Conservation (phyloP, 1,140 invertebrate genomes). For the Plectrocnemia conspersa region DNA sequence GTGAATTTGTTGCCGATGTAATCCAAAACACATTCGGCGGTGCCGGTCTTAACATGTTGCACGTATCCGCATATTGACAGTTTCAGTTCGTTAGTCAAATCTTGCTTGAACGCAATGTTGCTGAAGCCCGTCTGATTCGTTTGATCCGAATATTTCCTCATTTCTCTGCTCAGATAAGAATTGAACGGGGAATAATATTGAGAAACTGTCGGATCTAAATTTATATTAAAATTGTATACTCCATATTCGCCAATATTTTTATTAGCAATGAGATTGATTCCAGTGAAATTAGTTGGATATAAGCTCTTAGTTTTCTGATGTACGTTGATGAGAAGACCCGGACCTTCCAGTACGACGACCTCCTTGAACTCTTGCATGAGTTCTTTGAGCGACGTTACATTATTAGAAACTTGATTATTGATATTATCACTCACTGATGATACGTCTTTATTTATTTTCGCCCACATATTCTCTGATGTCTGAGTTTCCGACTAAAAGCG, state of each 20-base stretch:
- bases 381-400: slow-evolving; percentile 11
- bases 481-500: too few relatives aligned
- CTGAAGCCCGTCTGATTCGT: slow-evolving; percentile 16
- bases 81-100: slow-evolving; percentile 20
- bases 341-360: slow-evolving; percentile 9
- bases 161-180: slow-evolving; percentile 23
- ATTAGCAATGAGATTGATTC: slow-evolving; percentile 25
- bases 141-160: slow-evolving; percentile 17
- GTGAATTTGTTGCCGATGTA: slow-evolving; percentile 29
- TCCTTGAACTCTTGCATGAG: slow-evolving; percentile 10
- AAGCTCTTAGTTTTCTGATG: slow-evolving; percentile 24
- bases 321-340: slow-evolving; percentile 23
- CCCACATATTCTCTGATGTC: too few relatives aligned
- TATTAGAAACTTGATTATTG: slow-evolving; percentile 14
- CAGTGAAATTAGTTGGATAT: slow-evolving; percentile 27
- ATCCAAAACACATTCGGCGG: slow-evolving; percentile 24
- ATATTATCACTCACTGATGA: slow-evolving; percentile 7
- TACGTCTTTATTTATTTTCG: slow-evolving; percentile 20
- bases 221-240: slow-evolving; percentile 21
- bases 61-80: slow-evolving; percentile 17
- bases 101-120: slow-evolving; percentile 17
- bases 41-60: slow-evolving; percentile 15
- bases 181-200: slow-evolving; percentile 22
- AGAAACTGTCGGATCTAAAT: slow-evolving; percentile 18
- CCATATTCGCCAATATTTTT: slow-evolving; percentile 19